phyloP scores from a whole-genome alignment of 2,113 vertebrate species.

The Notothenia rossii region DNA sequence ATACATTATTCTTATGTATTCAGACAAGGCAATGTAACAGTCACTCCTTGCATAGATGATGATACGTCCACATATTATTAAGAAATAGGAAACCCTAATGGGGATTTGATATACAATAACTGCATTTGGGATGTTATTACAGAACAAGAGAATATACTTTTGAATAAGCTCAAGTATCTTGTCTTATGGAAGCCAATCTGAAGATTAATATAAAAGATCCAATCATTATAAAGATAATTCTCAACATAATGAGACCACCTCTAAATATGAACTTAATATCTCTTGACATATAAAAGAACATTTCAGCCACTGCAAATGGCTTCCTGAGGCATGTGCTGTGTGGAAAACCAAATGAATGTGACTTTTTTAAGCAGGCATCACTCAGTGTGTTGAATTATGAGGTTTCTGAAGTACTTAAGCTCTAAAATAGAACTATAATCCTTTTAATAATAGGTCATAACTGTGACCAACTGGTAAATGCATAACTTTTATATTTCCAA shows the following conservation, averaged over 20 bases:
- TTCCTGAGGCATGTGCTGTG: background rate
- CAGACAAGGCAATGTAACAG: background rate
- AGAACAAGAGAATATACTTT: background rate
- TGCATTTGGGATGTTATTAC: background rate
- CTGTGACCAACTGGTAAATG: background rate
- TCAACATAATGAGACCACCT: too few relatives aligned
- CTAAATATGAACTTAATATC: too few relatives aligned
- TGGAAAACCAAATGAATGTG: background rate
- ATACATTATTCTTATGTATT: background rate
- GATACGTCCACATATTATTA: background rate
- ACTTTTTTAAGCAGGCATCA: background rate
- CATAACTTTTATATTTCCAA: background rate
- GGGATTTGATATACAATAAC: background rate
- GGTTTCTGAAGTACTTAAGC: background rate
- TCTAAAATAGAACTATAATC: background rate
- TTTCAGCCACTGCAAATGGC: conserved; percentile 13
- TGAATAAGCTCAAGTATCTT: too few relatives aligned
- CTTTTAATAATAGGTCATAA: background rate
- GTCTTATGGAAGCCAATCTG: too few relatives aligned
- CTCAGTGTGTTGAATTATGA: background rate
- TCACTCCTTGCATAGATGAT: background rate
- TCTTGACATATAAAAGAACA: conserved; percentile 39
- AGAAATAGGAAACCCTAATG: background rate
- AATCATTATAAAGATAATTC: too few relatives aligned
- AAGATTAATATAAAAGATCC: too few relatives aligned